Percentiles rank a stretch among this genome's conserved stretches.
phyloP scores from a whole-genome alignment of 2,797 vertebrate genomes.

The Amblyopsis hoosieri region DNA sequence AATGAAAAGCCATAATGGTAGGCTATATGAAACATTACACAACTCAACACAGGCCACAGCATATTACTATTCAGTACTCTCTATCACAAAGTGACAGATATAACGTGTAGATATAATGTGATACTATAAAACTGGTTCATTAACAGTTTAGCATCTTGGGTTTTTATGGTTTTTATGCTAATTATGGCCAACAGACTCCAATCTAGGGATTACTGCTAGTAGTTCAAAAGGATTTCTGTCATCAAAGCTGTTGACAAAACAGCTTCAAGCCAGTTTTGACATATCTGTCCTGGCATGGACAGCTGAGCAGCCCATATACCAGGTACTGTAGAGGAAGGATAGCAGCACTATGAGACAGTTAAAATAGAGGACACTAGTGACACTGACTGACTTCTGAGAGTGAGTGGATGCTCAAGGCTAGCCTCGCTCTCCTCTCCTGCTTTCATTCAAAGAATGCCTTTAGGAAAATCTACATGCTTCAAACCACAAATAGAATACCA shows the following conservation, averaged over 20 bases:
- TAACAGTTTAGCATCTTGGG: too few species aligned
- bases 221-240: constrained; percentile 43
- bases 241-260: constrained; percentile 60
- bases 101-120: too few species aligned
- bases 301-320: constrained; percentile 29
- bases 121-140: too few species aligned
- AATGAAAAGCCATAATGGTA: too few species aligned
- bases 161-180: constrained; percentile 4
- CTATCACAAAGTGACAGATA: too few species aligned
- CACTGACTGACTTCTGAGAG: constrained; percentile 49
- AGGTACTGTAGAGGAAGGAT: constrained; percentile 24
- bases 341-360: constrained; percentile 42
- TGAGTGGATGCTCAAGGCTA: constrained; percentile 33
- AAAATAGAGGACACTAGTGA: constrained; percentile 51
- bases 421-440: constrained; percentile 42
- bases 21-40: too few species aligned
- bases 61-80: too few species aligned
- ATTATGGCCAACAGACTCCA: constrained; percentile 26
- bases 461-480: constrained; percentile 31
- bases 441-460: constrained; percentile 16
- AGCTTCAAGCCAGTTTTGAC: constrained; percentile 55
- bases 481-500: constrained; percentile 17
- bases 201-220: constrained; percentile 37
- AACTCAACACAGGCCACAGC: too few species aligned
- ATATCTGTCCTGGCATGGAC: constrained; percentile 57